These are phyloP conservation scores for Cyclargus thomasi DNA, from an alignment of 1,140 invertebrate species.

Conservation along the genomic window DNA sequence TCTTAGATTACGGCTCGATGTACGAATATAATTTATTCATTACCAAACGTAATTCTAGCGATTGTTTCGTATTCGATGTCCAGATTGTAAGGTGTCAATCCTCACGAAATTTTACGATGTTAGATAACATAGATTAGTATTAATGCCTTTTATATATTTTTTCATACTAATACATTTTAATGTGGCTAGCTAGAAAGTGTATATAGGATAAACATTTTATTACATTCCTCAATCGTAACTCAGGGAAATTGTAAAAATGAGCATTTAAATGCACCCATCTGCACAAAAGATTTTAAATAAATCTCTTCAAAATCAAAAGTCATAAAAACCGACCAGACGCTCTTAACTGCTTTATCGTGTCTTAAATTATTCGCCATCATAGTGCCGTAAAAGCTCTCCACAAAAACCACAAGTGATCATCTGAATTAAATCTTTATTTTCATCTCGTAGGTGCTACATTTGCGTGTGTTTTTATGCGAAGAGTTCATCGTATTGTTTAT, in stretches of 20 bases:
- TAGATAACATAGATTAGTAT: neutral
- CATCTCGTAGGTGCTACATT: neutral
- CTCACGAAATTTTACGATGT: neutral
- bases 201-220: too few relatives aligned
- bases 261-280: neutral
- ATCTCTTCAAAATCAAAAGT: neutral
- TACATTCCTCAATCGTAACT: too few relatives aligned
- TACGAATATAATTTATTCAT: slow-evolving; percentile 10
- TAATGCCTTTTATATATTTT: too few relatives aligned
- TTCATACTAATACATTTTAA: too few relatives aligned
- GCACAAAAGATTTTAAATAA: neutral
- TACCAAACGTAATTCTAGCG: neutral
- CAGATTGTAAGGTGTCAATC: neutral
- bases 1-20: slow-evolving; percentile 28
- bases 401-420: neutral
- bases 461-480: neutral
- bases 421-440: neutral
- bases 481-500: slow-evolving; percentile 19
- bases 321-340: neutral
- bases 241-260: too few relatives aligned
- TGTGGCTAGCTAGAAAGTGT: too few relatives aligned
- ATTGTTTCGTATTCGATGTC: neutral
- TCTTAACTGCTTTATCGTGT: neutral
- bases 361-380: slow-evolving; percentile 6
- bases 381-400: neutral